Base-by-base conservation (phyloP, 37 sponge, comb jelly and placozoan genomes). In the Lycopodina hypogea region DNA sequence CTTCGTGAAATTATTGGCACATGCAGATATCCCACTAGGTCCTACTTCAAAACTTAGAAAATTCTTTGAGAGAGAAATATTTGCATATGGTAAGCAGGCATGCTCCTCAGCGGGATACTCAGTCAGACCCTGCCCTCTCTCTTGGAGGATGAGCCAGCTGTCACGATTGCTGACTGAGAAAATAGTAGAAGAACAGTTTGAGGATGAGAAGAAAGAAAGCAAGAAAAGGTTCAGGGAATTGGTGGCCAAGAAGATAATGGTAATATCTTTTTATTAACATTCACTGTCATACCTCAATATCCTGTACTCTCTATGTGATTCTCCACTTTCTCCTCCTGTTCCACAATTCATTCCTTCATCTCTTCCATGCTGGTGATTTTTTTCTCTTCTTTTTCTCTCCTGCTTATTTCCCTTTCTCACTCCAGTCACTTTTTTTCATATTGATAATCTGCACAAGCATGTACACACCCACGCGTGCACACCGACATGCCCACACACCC, bases 131-230 rank as follows among this genome's bases (percentile, higher is more conserved):
- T 12, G 50, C 42, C 67, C 57, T 79, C 1, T 56, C 51, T 19
- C 58, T 79, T 39, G 80, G 53, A 79, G 51, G 70, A 52, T 67
- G 22, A 69, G 68, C 24, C 80, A 79, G 58, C 80, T 79, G 41
- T 70, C 80, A 3, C 68, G 29, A 24, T 38, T 79, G 57, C 42
- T 79, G 58, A 22, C 24, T 18, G 70, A 53, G 39, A 69, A 79
- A 59, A 69, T 28, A 33, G 58, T 69, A 17, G 57, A 68, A 56
- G 42, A 56, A 37, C 6, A 37, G 7, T 6, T 56, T 21, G 41
- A 79, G 21, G 40, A n/a, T 24, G 69, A 68, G 50, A 17, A 67
- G 26, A 37, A 50, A 38, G 58, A 38, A 21, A 69, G 22, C 11
- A 79, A 50, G 28, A 34, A 55, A 35, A 55, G 30, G 12, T 56